Conservation (phyloP, 2,888 invertebrate species). For the Steinernema hermaphroditum region DNA sequence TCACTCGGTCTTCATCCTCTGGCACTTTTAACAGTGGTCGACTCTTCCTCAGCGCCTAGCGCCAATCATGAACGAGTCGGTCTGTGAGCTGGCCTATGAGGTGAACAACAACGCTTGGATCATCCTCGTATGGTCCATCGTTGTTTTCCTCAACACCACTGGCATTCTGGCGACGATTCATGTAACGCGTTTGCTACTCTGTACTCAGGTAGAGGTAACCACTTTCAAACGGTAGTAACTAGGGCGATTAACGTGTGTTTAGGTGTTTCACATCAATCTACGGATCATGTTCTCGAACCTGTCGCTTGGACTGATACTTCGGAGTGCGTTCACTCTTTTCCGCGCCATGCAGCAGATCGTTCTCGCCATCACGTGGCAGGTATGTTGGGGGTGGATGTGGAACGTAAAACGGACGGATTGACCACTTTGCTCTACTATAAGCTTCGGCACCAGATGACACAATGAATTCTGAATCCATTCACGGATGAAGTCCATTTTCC, state of each 20-base stretch:
- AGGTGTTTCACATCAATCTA: conserved; percentile 7
- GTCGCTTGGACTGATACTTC: neutral
- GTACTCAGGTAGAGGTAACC: conserved; percentile 25
- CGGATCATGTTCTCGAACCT: conserved; percentile 4
- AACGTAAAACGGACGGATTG: too few species aligned
- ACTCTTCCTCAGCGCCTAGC: too few species aligned
- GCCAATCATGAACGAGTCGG: neutral
- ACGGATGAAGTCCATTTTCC: too few species aligned
- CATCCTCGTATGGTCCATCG: neutral
- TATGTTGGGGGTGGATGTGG: too few species aligned
- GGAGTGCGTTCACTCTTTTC: neutral
- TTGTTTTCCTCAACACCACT: neutral
- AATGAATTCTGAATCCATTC: too few species aligned
- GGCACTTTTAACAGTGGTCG: neutral
- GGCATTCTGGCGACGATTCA: neutral
- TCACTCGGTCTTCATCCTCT: neutral
- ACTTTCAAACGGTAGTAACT: neutral
- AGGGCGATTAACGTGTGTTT: neutral
- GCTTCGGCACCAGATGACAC: too few species aligned
- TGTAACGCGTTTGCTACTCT: neutral
- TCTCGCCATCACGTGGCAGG: neutral
- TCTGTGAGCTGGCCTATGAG: conserved; percentile 11
- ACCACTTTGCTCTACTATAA: too few species aligned
- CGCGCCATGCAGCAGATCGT: conserved; percentile 3
- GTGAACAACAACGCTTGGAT: conserved; percentile 4